A percentile compares a stretch with the other conserved stretches of the same genome.
phyloP scores from a whole-genome alignment of 2,113 vertebrate genomes.

The Oncorhynchus clarkii region DNA sequence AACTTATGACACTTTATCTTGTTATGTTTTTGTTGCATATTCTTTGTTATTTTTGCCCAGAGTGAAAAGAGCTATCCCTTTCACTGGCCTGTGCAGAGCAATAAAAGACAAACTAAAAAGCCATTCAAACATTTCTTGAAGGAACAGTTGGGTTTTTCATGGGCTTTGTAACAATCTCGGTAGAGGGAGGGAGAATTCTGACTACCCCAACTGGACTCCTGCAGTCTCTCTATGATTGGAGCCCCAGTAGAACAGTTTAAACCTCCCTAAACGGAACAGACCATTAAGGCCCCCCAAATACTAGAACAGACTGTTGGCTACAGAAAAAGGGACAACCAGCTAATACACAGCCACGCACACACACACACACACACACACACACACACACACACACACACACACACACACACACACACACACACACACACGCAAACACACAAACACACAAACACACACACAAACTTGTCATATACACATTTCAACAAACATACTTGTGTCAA shows the following conservation, averaged over 20 bases:
- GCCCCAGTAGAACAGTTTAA: no score
- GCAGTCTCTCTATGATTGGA: not conserved
- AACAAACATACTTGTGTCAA: conserved; percentile 76
- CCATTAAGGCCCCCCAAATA: no score
- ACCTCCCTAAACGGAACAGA: no score
- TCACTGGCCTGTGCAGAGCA: conserved; percentile 31
- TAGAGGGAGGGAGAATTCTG: conserved; percentile 13
- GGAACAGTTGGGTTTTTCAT: conserved; percentile 36
- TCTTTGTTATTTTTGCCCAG: conserved; percentile 44
- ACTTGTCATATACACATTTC: not conserved
- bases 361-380: not conserved
- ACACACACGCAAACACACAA: not conserved
- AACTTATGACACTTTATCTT: conserved; percentile 22
- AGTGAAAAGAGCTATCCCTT: conserved; percentile 39
- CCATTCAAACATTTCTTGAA: conserved; percentile 38
- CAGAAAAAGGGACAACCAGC: conserved; percentile 18
- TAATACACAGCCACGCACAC: not conserved
- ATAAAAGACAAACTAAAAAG: conserved; percentile 48
- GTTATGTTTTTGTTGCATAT: conserved; percentile 34
- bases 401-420: not conserved
- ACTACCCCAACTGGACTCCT: not conserved
- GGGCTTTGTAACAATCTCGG: conserved; percentile 29
- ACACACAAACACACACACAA: not conserved
- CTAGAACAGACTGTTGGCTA: not conserved
- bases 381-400: not conserved